Base-by-base conservation (phyloP, 23 tunicate genomes). In the Halocynthia roretzi region DNA sequence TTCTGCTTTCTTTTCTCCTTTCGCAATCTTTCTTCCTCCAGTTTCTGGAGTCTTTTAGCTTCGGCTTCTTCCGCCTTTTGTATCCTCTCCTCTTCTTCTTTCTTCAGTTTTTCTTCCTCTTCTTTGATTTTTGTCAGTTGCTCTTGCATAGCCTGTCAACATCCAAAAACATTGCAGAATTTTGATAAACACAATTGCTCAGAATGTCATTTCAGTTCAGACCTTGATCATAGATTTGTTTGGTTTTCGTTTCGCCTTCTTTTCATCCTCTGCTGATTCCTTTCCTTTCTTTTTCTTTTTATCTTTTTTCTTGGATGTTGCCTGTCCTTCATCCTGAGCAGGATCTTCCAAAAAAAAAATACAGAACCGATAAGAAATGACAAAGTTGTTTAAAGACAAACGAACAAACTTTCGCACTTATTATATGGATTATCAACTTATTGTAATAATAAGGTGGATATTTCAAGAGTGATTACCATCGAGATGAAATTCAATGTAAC, bases 1-100 rank as follows among this genome's bases (percentile, higher is more conserved):
- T 85, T 85, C 64, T 85, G 88, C 73, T 90, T 89, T 55, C 82
- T 89, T 70, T 82, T 82, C 53, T 89, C 93, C 70, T 85, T 90
- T 77, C 56, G 73, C 17, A 78, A 78, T 63, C 84, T 75, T 31
- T 81, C 85, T 9, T 60, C 82, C 70, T 96, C 96, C 17, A 84
- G 62, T 19, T 77, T 95, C 12, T 75, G 65, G 54, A 78, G 68
- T 48, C 80, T 67, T 62, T 70, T 60, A 18, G 53, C 76, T 52
- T 79, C 80, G 14, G 83, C 89, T 54, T 96, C 99, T 69, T 89
- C 96, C 52, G 77, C 94, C 66, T 79, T 82, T 22, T 86, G 72
- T n/a, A 81, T 72, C 62, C 77, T 82, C 55, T 92, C 98, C 50
- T 92, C 92, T 51, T 92, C 92, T 48, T 72, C 87, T 15, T 50